Evolutionary conservation across 2,888 invertebrate species (phyloP), one percentile per base, ranked within the genome.

Genomic region (Schrankia costaestrigalis): DNA sequence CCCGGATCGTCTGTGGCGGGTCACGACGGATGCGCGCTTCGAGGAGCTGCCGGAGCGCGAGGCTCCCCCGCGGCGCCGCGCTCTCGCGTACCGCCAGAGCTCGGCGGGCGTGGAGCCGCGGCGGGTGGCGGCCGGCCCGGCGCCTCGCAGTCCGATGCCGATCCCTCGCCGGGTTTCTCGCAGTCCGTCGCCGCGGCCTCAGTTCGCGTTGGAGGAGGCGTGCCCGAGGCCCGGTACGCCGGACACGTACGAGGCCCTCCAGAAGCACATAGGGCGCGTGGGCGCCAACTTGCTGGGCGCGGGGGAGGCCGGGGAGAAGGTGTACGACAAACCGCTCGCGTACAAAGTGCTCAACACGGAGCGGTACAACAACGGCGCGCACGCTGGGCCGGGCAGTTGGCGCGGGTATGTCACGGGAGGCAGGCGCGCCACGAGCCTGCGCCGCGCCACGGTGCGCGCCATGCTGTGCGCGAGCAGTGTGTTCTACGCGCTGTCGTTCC

Each of bases 381-480:
- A 89, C 36, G 89, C 89, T 6, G 11, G 61, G 89, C 89, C 22
- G 54, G 38, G 19, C n/a, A 12, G 13, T 9, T 13, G 21, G 34
- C 31, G 28, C 22, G 28, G 31, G n/a, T 25, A 21, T 87, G 35
- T 56, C 86, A 38, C 35, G 39, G 18, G 13, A n/a, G n/a, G n/a
- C n/a, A 36, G 15, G 34, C 26, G 10, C 28, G 42, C 25, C 33
- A 32, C 25, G 35, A 27, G 37, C 23, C 25, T 25, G 25, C 40
- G 36, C 40, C 82, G 48, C 71, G 79, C 89, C 19, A 73, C 90
- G 38, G 79, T 90, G 68, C 87, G 88, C 48, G 84, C 89, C 80
- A 62, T 91, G 60, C 87, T 92, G 52, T n/a, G 86, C 90, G 40
- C 88, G 61, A 89, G 90, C 68, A 71, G 73, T 10, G 48, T 74